Evolutionary conservation across 2,797 vertebrate genomes (phyloP).

Genomic region (Myotis daubentonii): DNA sequence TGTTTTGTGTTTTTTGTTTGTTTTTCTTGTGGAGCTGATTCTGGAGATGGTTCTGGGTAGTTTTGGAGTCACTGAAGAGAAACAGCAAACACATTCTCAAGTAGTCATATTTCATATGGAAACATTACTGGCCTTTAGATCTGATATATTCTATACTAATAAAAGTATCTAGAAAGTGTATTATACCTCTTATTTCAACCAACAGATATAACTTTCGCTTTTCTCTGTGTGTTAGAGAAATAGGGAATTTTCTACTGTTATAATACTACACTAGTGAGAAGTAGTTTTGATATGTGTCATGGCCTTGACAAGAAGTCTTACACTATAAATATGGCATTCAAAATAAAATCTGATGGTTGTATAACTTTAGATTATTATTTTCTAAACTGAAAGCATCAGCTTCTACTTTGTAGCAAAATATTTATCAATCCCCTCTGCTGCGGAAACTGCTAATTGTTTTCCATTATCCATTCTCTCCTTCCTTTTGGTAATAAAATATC

Average conservation of each 20-base stretch:
- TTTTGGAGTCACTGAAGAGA: background rate
- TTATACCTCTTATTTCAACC: background rate
- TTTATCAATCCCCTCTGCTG: background rate
- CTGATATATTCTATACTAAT: conserved; percentile 1
- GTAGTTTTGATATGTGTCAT: background rate
- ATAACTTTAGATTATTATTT: background rate
- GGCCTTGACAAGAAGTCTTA: background rate
- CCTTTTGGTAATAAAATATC: background rate
- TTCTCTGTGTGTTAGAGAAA: background rate
- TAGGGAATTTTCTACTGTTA: background rate
- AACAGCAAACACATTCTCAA: background rate
- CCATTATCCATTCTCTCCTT: background rate
- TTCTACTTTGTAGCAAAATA: conserved; percentile 28
- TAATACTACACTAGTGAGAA: background rate
- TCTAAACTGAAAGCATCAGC: background rate
- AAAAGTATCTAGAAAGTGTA: background rate
- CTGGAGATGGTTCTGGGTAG: background rate
- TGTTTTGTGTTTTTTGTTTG: background rate
- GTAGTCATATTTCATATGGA: background rate
- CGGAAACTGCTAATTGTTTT: background rate
- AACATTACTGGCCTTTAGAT: background rate
- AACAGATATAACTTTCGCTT: background rate
- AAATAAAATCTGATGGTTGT: background rate
- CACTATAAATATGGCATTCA: background rate
- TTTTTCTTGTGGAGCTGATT: background rate